Evolutionary conservation across 2,797 vertebrate species (phyloP).

Genomic region (Leptatherina wallacei): DNA sequence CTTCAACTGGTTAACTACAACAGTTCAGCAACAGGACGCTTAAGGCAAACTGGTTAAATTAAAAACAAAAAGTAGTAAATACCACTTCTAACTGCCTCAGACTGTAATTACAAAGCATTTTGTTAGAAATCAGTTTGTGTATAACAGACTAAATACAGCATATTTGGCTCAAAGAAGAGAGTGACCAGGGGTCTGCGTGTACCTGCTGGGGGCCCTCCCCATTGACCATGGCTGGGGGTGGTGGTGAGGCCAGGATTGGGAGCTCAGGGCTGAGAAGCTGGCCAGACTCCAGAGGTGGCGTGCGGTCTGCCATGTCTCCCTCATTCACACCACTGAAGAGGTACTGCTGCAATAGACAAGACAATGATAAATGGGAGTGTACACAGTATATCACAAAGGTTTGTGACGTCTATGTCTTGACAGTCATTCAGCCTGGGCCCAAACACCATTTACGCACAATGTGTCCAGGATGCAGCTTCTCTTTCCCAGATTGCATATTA

Average conservation of each 20-base stretch:
- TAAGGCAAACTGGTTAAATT: neutral
- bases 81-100: slow-evolving; percentile 1
- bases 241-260: slow-evolving; percentile 88
- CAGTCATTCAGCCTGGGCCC: slow-evolving; percentile 20
- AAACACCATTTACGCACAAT: slow-evolving; percentile 32
- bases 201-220: slow-evolving; percentile 97
- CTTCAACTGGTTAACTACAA: neutral
- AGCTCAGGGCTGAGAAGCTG: slow-evolving; percentile 93
- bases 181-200: slow-evolving; percentile 31
- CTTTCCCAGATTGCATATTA: neutral
- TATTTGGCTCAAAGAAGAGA: slow-evolving; percentile 10
- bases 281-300: slow-evolving; percentile 93
- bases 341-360: slow-evolving; percentile 72
- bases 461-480: slow-evolving; percentile 4
- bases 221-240: slow-evolving; percentile 90
- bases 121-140: slow-evolving; percentile 6
- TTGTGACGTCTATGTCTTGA: slow-evolving; percentile 2
- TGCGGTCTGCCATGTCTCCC: slow-evolving; percentile 97
- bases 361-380: slow-evolving; percentile 25
- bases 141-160: slow-evolving; percentile 12
- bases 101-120: slow-evolving; percentile 15
- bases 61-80: slow-evolving; percentile 11
- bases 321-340: slow-evolving; percentile 88
- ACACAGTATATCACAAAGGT: slow-evolving; percentile 5
- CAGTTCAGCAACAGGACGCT: neutral